Percentiles rank a stretch among this genome's conserved stretches.
These are phyloP conservation scores for Drosophila cardini DNA, from an alignment of 1,140 invertebrate species.

Conservation along the genomic window DNA sequence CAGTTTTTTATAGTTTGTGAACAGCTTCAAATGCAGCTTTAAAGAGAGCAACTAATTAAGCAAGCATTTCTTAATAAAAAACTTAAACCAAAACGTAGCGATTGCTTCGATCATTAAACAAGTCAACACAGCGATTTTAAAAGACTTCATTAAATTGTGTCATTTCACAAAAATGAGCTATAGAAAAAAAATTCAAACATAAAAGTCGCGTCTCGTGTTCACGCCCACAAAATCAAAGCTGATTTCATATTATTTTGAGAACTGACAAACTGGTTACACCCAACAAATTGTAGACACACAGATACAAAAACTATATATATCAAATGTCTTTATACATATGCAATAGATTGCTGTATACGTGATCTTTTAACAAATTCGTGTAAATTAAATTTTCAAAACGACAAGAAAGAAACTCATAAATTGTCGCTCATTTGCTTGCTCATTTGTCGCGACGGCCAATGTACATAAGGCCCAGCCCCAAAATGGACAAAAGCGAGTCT, in stretches of 20 bases:
- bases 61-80: not conserved
- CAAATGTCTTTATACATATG: slow-evolving; percentile 22
- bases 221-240: slow-evolving; percentile 72
- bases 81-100: not conserved
- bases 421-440: slow-evolving; percentile 73
- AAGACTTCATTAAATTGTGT: slow-evolving; percentile 71
- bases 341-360: slow-evolving; percentile 46
- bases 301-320: slow-evolving; percentile 45
- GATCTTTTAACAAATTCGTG: slow-evolving; percentile 65
- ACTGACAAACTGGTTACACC: slow-evolving; percentile 68
- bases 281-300: slow-evolving; percentile 45
- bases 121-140: slow-evolving; percentile 17
- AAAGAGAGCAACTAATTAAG: not conserved
- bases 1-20: not conserved
- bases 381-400: slow-evolving; percentile 60
- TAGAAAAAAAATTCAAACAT: slow-evolving; percentile 19
- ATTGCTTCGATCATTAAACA: not conserved
- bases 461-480: slow-evolving; percentile 70
- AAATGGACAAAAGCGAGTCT: slow-evolving; percentile 74
- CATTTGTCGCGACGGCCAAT: slow-evolving; percentile 70
- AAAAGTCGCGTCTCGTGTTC: slow-evolving; percentile 54
- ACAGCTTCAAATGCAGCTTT: not conserved
- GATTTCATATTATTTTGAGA: slow-evolving; percentile 66
- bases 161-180: slow-evolving; percentile 66
- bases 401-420: slow-evolving; percentile 50